Evolutionary conservation across 2,888 invertebrate genomes (phyloP).

Genomic region (Scaptomyza caliginosa): DNA sequence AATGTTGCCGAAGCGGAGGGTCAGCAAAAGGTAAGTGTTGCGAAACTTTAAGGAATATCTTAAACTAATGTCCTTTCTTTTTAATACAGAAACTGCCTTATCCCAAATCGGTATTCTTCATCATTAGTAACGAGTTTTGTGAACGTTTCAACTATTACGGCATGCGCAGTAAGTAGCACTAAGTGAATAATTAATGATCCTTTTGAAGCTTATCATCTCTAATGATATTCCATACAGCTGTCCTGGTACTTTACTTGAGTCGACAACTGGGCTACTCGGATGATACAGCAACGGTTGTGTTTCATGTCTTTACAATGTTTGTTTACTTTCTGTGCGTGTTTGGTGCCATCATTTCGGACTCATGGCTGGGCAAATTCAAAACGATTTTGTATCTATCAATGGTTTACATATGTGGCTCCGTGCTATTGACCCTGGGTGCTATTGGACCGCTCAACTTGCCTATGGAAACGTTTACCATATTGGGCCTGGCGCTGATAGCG

Average conservation of each 20-base stretch:
- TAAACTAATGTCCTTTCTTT: not conserved
- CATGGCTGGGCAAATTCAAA: conserved; percentile 91
- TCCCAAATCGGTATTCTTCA: conserved; percentile 94
- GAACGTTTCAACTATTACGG: conserved; percentile 98
- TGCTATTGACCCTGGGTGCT: conserved; percentile 87
- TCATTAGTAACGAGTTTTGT: conserved; percentile 97
- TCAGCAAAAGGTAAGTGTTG: conserved; percentile 73
- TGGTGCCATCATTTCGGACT: conserved; percentile 92
- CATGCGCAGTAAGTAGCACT: conserved; percentile 93
- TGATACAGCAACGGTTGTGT: conserved; percentile 89
- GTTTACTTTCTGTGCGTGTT: conserved; percentile 91
- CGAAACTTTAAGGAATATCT: not conserved
- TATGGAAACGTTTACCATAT: conserved; percentile 85
- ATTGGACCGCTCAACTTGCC: conserved; percentile 85
- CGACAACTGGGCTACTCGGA: conserved; percentile 87
- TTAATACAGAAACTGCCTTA: conserved; percentile 81
- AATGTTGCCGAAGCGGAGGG: conserved; percentile 77
- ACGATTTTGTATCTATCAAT: conserved; percentile 90
- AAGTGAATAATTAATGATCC: not conserved
- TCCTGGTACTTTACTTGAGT: conserved; percentile 90
- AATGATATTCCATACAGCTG: conserved; percentile 85
- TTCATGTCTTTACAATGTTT: conserved; percentile 89
- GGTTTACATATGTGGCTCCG: conserved; percentile 89
- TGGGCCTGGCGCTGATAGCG: conserved; percentile 89
- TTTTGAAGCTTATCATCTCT: not conserved